These are phyloP conservation scores for Pseudanteris insignis DNA, from an alignment of 2,888 invertebrate genomes.

Conservation along the genomic window DNA sequence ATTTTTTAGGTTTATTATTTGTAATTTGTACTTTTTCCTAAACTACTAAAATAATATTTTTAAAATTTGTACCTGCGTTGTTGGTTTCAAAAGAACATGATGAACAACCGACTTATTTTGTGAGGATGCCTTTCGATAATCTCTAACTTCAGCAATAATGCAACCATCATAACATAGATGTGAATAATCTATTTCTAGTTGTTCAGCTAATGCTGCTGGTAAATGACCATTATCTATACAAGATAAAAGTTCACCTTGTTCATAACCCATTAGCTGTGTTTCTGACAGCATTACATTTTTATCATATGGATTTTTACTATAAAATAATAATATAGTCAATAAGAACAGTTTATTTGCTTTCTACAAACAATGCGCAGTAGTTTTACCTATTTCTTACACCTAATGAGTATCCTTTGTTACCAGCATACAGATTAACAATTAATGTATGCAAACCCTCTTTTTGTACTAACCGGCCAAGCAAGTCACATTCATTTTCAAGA, in stretches of 20 bases:
- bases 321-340: no score
- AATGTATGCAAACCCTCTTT: conserved; percentile 88
- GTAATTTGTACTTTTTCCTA: no score
- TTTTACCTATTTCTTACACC: conserved; percentile 72
- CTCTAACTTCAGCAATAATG: conserved; percentile 89
- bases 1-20: no score
- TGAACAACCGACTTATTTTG: conserved; percentile 82
- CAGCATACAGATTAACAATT: conserved; percentile 90
- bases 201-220: conserved; percentile 85
- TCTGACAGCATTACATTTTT: conserved; percentile 74
- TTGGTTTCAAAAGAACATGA: conserved; percentile 87
- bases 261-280: conserved; percentile 86
- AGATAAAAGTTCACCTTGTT: conserved; percentile 86
- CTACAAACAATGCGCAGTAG: no score
- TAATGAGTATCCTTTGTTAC: conserved; percentile 89
- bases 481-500: conserved; percentile 66
- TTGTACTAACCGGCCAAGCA: conserved; percentile 85
- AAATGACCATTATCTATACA: conserved; percentile 91
- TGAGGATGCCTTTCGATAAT: conserved; percentile 84
- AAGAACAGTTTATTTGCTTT: no score
- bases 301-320: conserved; percentile 68
- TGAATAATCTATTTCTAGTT: conserved; percentile 83
- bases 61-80: conserved; percentile 76
- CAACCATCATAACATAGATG: conserved; percentile 91
- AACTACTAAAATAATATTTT: no score